Evolutionary conservation across 1,140 invertebrate species (phyloP), one percentile per base, ranked within the genome.

Genomic region (Eubasilissa regina): DNA sequence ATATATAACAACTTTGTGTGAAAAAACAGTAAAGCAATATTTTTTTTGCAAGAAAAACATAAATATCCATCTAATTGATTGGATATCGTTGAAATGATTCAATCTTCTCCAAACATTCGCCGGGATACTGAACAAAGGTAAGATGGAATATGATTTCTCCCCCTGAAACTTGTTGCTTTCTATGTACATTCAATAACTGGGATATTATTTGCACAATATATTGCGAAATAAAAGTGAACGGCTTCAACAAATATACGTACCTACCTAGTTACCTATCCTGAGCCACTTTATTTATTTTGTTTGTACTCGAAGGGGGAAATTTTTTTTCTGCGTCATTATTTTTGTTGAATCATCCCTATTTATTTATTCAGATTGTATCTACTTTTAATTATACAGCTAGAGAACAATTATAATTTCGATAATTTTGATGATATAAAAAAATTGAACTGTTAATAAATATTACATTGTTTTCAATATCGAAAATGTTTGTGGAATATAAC

Each of bases 141-240:
- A 80, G 79, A 72, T 60, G 15, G 77, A 73, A 73, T 56, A 73
- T 7, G 75, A 62, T 73, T 60, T 62, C 55, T 25, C 58, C 58
- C 44, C 7, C 21, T 19, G 56, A 51, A 62, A 80, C 79, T 80
- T 80, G 79, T 80, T 80, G 79, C 79, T 80, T 15, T 48, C 44
- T 77, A 17, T 77, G 79, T 80, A 77, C 79, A 80, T 80, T 73
- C 79, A 60, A 80, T 80, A 80, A 77, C 79, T 64, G 48, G 64
- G 79, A 80, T 80, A 77, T 77, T 80, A 80, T 80, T 80, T 80
- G 79, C 75, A 80, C 79, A 80, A 77, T 80, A 77, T 73, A 80
- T 80, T 80, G 79, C 53, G 75, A 77, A 77, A 80, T 60, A 80
- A 53, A 80, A 80, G 75, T 74, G 79, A 77, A 76, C 74, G 45